phyloP scores from a whole-genome alignment of 2,797 vertebrate genomes.

The Fistularia tabacaria region DNA sequence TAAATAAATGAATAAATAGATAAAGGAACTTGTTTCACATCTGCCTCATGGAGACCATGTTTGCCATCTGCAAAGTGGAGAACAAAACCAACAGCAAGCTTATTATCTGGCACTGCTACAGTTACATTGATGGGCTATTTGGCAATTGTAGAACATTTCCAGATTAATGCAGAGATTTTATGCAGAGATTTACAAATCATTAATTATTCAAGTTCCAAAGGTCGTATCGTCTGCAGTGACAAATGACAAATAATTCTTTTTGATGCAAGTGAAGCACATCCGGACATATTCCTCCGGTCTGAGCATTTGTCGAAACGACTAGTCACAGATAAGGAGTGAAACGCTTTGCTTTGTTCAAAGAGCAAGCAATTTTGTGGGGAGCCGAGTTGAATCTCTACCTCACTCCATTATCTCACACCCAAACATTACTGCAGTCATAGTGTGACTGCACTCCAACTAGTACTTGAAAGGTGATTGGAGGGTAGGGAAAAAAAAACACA shows the following conservation, averaged over 20 bases:
- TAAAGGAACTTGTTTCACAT: no score
- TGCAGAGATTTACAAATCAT: slow-evolving; percentile 34
- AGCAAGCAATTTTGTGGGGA: slow-evolving; percentile 31
- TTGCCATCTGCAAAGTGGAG: no score
- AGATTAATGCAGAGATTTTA: no score
- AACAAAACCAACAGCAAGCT: no score
- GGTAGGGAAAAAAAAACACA: slow-evolving; percentile 41
- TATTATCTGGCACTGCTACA: no score
- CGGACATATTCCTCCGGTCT: slow-evolving; percentile 27
- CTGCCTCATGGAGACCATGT: no score
- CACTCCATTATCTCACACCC: slow-evolving; percentile 37
- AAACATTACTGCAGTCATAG: slow-evolving; percentile 37
- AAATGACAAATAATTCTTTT: slow-evolving; percentile 36
- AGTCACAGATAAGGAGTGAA: slow-evolving; percentile 8
- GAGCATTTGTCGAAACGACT: slow-evolving; percentile 21
- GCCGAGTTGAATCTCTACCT: slow-evolving; percentile 35
- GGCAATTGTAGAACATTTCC: no score
- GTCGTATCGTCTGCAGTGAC: slow-evolving; percentile 17
- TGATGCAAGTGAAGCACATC: slow-evolving; percentile 29
- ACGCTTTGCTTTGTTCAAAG: slow-evolving; percentile 18
- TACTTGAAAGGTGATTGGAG: slow-evolving; percentile 60
- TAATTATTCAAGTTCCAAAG: slow-evolving; percentile 27
- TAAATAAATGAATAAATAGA: no score
- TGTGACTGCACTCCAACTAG: slow-evolving; percentile 45
- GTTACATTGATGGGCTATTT: no score